Base-by-base conservation (phyloP, 2,113 vertebrate species). In the Triplophysa tibetana region DNA sequence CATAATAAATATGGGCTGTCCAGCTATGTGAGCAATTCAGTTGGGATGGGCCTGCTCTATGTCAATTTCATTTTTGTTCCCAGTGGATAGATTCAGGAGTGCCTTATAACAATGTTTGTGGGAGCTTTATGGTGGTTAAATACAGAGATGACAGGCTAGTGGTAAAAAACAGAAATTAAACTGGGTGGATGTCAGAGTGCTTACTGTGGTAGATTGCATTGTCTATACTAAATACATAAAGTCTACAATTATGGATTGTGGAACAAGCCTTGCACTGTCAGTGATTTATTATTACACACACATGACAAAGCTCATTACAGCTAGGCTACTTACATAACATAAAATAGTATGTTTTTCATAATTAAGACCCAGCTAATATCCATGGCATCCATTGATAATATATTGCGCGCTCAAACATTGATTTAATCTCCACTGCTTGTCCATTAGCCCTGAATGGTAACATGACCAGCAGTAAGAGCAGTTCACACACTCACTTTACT, bases 61-160 rank as follows among this genome's bases (percentile, higher is more conserved):
- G 13, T 23, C 45, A 26, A 12, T 54, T 12, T 50, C 4, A 14
- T 48, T 24, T 52, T 64, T 14, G 62, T 43, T 73, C 33, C 33
- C 70, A 21, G 48, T 19, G 45, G 14, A 24, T 68, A 54, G 21
- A 77, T 43, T 48, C 41, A 73, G 19, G 72, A 52, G 41, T 43
- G 38, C 10, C 8, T 26, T 54, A 62, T 79, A 75, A 69, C 54
- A 61, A 79, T 68, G 54, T 38, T 38, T 38, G 62, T 13, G 52
- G n/a, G 11, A 10, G 19, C 56, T 82, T 50, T 67, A 82, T 62
- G 41, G 26, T 68, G 70, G 24, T 38, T 75, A 65, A 70, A 52
- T 69, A 52, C 45, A 58, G 69, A n/a, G 26, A 23, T 26, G 24
- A 69, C 63, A n/a, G 64, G 2, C n/a, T 38, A 41, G 62, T 69